Evolutionary conservation across 2,888 invertebrate species (phyloP).

Genomic region (Punctoribates punctum): DNA sequence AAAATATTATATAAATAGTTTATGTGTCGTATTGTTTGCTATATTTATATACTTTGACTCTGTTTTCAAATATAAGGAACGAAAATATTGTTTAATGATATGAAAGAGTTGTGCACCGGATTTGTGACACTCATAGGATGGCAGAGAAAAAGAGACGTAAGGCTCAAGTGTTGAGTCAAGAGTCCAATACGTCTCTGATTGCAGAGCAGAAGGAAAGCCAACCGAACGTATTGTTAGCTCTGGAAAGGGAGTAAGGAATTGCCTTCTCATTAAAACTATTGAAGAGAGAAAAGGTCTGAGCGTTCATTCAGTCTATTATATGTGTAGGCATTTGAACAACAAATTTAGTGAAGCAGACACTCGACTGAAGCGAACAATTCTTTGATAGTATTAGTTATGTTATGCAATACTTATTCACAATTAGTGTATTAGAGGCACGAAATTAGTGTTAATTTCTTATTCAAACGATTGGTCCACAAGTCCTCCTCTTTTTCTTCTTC

Average conservation of each 20-base stretch:
- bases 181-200: background rate
- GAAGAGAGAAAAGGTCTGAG: too few species aligned
- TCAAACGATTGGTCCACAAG: conserved; percentile 7
- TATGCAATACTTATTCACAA: background rate
- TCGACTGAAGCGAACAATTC: too few species aligned
- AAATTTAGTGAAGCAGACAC: too few species aligned
- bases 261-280: too few species aligned
- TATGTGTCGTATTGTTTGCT: background rate
- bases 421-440: background rate
- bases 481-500: conserved; percentile 12
- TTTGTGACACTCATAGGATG: background rate
- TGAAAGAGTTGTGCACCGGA: conserved; percentile 3
- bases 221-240: too few species aligned
- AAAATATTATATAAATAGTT: background rate
- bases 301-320: too few species aligned
- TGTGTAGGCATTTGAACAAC: too few species aligned
- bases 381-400: too few species aligned
- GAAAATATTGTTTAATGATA: background rate
- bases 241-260: too few species aligned
- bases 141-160: background rate
- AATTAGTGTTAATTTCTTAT: conserved; percentile 12
- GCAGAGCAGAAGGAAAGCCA: too few species aligned
- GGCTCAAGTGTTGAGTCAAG: background rate
- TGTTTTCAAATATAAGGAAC: background rate
- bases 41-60: background rate